Percentiles rank a stretch among this genome's conserved stretches.
These are phyloP conservation scores for Drosophila borborema DNA, from an alignment of 2,888 invertebrate species.

Conservation along the genomic window DNA sequence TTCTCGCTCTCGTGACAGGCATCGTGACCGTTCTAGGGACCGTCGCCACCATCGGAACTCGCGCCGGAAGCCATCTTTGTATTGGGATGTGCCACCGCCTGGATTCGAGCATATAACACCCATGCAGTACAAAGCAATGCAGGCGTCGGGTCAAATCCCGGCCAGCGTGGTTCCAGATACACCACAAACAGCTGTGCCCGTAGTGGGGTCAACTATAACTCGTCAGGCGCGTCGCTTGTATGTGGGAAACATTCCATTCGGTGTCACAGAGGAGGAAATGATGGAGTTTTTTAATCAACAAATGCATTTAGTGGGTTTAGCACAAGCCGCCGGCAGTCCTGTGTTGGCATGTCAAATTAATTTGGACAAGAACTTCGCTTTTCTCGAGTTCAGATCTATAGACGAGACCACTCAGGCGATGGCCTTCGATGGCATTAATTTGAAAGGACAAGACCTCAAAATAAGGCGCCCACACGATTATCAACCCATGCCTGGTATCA, in stretches of 20 bases:
- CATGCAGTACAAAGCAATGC: slow-evolving; percentile 95
- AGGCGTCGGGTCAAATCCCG: slow-evolving; percentile 97
- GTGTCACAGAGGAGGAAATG: slow-evolving; percentile 98
- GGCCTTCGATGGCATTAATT: slow-evolving; percentile 99
- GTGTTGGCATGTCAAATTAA: slow-evolving; percentile 99
- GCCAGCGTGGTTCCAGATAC: slow-evolving; percentile 96
- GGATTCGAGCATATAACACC: slow-evolving; percentile 99
- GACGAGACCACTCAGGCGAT: slow-evolving; percentile 99
- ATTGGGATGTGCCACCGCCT: slow-evolving; percentile 99
- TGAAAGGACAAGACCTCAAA: slow-evolving; percentile 99
- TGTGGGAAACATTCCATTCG: slow-evolving; percentile 99
- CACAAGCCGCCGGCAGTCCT: slow-evolving; percentile 99
- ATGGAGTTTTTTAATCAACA: slow-evolving; percentile 99
- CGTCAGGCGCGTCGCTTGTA: slow-evolving; percentile 97
- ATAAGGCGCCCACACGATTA: slow-evolving; percentile 99
- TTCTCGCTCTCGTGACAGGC: slow-evolving; percentile 73
- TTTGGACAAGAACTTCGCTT: slow-evolving; percentile 99
- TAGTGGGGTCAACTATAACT: slow-evolving; percentile 99
- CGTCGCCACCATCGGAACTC: slow-evolving; percentile 87
- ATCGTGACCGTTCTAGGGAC: slow-evolving; percentile 72
- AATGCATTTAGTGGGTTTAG: slow-evolving; percentile 98
- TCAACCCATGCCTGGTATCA: slow-evolving; percentile 98
- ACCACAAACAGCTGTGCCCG: slow-evolving; percentile 97
- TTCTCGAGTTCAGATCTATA: slow-evolving; percentile 97
- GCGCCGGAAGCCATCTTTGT: slow-evolving; percentile 94